These are phyloP conservation scores for Pseudanteris insignis DNA, from an alignment of 2,888 invertebrate genomes.

Conservation along the genomic window DNA sequence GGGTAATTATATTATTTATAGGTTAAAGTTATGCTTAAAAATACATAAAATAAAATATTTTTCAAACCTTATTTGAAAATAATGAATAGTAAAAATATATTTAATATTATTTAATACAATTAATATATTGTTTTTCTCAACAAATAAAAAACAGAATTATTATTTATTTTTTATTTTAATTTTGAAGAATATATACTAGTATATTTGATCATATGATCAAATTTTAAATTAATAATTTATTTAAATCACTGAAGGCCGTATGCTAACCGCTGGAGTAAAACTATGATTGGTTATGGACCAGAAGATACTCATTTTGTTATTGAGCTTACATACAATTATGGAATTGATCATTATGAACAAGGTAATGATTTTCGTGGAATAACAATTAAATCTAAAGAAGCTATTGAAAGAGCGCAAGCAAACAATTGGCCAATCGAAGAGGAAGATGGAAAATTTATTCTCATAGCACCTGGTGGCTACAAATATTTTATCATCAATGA, in stretches of 20 bases:
- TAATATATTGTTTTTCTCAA: too few relatives aligned
- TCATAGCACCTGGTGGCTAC: constrained; percentile 93
- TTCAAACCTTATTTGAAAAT: too few relatives aligned
- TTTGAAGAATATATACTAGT: too few relatives aligned
- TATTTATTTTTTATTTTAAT: too few relatives aligned
- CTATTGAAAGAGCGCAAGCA: constrained; percentile 76
- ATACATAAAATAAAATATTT: too few relatives aligned
- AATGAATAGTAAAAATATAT: too few relatives aligned
- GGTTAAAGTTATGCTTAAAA: not conserved
- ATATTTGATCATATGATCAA: too few relatives aligned
- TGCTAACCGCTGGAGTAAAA: constrained; percentile 98
- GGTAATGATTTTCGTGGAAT: constrained; percentile 94
- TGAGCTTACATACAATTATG: constrained; percentile 98
- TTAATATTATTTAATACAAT: too few relatives aligned
- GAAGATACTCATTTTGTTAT: constrained; percentile 95
- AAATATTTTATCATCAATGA: constrained; percentile 83
- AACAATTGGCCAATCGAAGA: constrained; percentile 78
- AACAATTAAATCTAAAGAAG: constrained; percentile 82
- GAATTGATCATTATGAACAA: constrained; percentile 83
- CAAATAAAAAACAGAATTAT: too few relatives aligned
- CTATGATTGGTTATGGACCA: constrained; percentile 97
- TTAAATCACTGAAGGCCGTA: too few relatives aligned
- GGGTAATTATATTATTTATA: constrained; percentile 68
- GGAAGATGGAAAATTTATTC: constrained; percentile 71
- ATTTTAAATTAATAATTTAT: too few relatives aligned